phyloP scores from a whole-genome alignment of 1,140 invertebrate genomes.

The Aphis craccivora region DNA sequence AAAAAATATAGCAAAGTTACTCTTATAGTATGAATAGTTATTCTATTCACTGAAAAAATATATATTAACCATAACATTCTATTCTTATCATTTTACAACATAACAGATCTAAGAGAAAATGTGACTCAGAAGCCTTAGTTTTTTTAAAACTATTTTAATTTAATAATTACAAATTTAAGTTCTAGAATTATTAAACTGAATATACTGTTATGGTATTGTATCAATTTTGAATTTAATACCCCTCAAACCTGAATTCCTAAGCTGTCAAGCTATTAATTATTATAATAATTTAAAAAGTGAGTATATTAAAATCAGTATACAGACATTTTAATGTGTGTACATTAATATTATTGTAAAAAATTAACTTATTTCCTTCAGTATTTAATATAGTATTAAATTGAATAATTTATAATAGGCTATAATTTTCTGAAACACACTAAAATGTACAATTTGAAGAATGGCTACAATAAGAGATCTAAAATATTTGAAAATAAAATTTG shows the following conservation, averaged over 20 bases:
- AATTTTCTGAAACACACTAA: neutral
- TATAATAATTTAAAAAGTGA: neutral
- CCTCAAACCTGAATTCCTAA: neutral
- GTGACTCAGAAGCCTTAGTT: neutral
- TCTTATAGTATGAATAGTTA: neutral
- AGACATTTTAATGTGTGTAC: neutral
- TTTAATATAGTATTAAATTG: conserved; percentile 6
- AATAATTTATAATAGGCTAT: neutral
- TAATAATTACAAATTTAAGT: neutral
- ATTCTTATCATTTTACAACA: neutral
- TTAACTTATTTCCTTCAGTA: neutral
- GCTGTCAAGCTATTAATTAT: neutral
- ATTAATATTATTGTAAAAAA: neutral
- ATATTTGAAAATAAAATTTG: neutral
- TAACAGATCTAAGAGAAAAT: conserved; percentile 35
- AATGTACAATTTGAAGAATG: neutral
- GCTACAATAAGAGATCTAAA: neutral
- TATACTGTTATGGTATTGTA: neutral
- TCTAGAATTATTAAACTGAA: neutral
- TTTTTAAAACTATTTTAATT: neutral
- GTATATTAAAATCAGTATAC: neutral
- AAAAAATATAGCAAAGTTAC: neutral
- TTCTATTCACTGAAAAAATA: conserved; percentile 26
- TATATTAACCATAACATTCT: neutral
- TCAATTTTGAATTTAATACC: neutral